Evolutionary conservation across 2,797 vertebrate species (phyloP), one percentile per base, ranked within the genome.

Genomic region (Gymnocypris eckloni): DNA sequence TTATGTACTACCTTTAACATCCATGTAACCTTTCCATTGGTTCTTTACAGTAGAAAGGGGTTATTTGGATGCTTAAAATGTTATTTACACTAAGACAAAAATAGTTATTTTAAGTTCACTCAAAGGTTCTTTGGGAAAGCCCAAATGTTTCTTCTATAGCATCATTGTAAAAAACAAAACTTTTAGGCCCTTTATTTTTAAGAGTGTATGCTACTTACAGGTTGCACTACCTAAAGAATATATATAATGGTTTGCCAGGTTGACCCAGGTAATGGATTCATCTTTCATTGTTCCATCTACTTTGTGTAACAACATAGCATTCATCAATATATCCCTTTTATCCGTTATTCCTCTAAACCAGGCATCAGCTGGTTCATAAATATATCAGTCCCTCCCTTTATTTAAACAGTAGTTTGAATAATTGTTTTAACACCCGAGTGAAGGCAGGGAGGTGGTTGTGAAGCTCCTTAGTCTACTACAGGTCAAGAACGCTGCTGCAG

Each of bases 301-400:
- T 54, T 76, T 37, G 16, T 37, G 18, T 75, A 75, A 33, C 25
- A 37, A 76, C 9, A 33, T 6, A 11, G 72, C 73, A 76, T 54
- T 54, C 50, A 76, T 54, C 50, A 76, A 54, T 54, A 54, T 76
- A 54, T 12, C 50, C 73, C 16, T 54, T 76, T 54, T 76, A 28
- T 54, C 28, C 50, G 20, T 22, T 76, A 76, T 33, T 76, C 18
- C 28, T 54, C 50, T 37, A 10, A 54, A 76, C 25, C 50, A 52
- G 25, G 16, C 16, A 10, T 37, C 48, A 52, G 71, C 71, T 54
- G 28, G 73, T 52, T 76, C 28, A 76, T 76, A 54, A 76, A 54
- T 76, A 25, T 76, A 1, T 3, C 28, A 76, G 37, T 37, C 16
- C 18, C 48, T 37, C 18, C 5, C 16, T 77, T 77, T 77, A 50